Percentiles rank a stretch among this genome's conserved stretches.
These are phyloP conservation scores for Chydorus sphaericus DNA, from an alignment of 2,888 invertebrate species.

Conservation along the genomic window DNA sequence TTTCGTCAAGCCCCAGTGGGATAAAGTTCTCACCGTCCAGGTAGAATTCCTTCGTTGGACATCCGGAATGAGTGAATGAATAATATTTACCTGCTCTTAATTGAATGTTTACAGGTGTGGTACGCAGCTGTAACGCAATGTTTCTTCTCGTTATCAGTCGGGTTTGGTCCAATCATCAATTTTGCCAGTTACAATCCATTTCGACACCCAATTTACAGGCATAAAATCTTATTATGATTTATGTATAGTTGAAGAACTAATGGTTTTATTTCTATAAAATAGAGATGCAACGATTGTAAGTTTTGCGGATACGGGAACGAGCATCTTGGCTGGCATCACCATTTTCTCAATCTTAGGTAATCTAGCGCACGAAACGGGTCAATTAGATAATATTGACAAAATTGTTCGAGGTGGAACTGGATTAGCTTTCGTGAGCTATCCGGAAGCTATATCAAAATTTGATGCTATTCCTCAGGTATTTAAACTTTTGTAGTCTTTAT, in stretches of 20 bases:
- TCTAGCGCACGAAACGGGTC: constrained; percentile 47
- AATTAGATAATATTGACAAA: constrained; percentile 40
- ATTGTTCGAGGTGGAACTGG: constrained; percentile 59
- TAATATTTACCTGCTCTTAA: too few species aligned
- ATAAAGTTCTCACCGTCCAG: constrained; percentile 48
- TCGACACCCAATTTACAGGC: constrained; percentile 13
- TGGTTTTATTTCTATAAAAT: constrained; percentile 22
- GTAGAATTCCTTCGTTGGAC: constrained; percentile 35
- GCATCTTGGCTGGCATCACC: constrained; percentile 13
- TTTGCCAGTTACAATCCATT: constrained; percentile 17
- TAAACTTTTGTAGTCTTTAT: constrained; percentile 14
- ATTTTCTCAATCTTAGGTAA: constrained; percentile 64
- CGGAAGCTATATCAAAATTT: constrained; percentile 65
- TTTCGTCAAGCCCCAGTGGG: constrained; percentile 66
- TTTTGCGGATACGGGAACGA: constrained; percentile 13
- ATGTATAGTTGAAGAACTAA: not conserved
- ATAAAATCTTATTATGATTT: not conserved
- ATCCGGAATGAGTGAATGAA: too few species aligned
- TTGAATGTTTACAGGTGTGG: constrained; percentile 18
- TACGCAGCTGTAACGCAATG: constrained; percentile 16
- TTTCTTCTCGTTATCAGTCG: constrained; percentile 15
- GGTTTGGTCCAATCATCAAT: constrained; percentile 19
- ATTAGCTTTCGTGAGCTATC: constrained; percentile 69
- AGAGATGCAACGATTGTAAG: constrained; percentile 14
- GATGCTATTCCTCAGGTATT: constrained; percentile 53